Percentiles rank a stretch among this genome's conserved stretches.
These are phyloP conservation scores for Diarsia dahlii DNA, from an alignment of 2,888 invertebrate species.

Conservation along the genomic window DNA sequence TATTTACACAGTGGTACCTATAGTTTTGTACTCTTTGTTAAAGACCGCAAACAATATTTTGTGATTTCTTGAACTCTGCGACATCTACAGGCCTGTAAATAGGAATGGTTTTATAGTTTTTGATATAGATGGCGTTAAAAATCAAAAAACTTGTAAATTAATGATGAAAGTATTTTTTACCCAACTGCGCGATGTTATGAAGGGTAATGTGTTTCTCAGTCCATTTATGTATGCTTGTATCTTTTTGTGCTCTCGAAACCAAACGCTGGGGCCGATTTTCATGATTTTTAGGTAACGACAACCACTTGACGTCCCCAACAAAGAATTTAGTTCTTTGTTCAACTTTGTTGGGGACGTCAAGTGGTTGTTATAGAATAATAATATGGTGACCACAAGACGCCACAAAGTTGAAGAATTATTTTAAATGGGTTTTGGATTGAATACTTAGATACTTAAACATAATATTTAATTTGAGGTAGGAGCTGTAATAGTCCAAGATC, in stretches of 20 bases:
- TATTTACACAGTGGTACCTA: too few species aligned
- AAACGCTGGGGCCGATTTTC: background rate
- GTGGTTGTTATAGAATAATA: too few species aligned
- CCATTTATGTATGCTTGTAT: background rate
- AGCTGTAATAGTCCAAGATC: too few species aligned
- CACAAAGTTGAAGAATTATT: too few species aligned
- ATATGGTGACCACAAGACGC: too few species aligned
- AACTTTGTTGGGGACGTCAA: too few species aligned
- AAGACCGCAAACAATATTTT: background rate
- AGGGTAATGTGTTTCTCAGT: background rate
- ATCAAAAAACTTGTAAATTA: background rate
- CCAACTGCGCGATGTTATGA: too few species aligned
- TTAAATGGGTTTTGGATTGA: too few species aligned
- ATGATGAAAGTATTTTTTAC: background rate
- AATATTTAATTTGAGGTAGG: too few species aligned
- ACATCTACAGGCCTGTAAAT: background rate
- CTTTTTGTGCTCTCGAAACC: background rate
- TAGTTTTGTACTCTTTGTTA: background rate
- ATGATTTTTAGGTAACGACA: background rate
- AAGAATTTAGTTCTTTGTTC: too few species aligned
- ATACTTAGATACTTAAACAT: too few species aligned
- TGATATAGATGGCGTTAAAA: background rate
- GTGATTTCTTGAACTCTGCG: background rate
- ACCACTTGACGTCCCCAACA: too few species aligned
- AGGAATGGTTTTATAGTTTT: background rate